Conservation (phyloP, 2,113 vertebrate genomes). For the Mus spicilegus region DNA sequence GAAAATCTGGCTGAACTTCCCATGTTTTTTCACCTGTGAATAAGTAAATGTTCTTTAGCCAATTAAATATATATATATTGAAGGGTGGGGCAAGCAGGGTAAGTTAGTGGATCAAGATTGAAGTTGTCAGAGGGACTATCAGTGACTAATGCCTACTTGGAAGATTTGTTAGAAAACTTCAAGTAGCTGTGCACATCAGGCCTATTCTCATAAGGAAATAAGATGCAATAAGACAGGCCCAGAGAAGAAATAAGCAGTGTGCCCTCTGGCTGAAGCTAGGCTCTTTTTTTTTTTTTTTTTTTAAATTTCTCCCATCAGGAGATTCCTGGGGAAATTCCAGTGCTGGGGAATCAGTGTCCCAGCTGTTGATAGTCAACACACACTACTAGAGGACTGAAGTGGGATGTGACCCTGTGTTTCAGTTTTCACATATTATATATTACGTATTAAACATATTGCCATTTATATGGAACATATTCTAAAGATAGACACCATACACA, state of each 20-base stretch:
- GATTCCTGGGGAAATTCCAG: too few species aligned
- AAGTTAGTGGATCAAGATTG: neutral
- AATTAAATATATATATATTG: neutral
- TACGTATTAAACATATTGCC: neutral
- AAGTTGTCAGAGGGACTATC: neutral
- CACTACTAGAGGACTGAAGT: neutral
- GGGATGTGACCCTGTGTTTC: neutral
- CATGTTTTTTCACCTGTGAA: neutral
- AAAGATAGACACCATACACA: neutral
- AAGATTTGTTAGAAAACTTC: neutral
- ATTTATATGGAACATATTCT: neutral
- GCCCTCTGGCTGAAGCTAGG: too few species aligned
- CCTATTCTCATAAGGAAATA: neutral
- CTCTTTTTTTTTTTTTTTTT: too few species aligned
- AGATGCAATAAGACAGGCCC: neutral
- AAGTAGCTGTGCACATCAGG: too few species aligned
- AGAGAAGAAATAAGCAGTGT: neutral
- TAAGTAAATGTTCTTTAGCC: neutral
- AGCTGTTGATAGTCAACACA: too few species aligned
- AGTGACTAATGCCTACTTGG: neutral
- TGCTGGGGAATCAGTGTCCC: too few species aligned
- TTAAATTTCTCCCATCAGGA: too few species aligned
- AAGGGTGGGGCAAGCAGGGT: neutral
- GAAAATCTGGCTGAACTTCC: neutral
- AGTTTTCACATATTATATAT: neutral